Base-by-base conservation (phyloP, 2,888 invertebrate genomes). In the Ashinkailepas kermadecensis region DNA sequence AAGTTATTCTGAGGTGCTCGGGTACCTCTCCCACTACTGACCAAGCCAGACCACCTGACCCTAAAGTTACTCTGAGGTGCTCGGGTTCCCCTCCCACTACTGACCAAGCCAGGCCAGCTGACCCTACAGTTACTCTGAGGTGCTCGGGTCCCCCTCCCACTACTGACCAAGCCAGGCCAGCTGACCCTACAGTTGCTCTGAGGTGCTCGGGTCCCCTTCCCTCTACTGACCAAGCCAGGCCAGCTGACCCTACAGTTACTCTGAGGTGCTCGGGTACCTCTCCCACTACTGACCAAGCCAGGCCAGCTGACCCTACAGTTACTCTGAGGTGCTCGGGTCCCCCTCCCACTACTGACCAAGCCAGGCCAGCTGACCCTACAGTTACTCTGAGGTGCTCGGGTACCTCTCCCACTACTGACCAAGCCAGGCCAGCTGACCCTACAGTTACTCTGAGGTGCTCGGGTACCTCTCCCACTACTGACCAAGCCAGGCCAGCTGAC, bases 51-150 rank as follows among this genome's bases (percentile, higher is more conserved):
- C n/a, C n/a, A n/a, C n/a, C 39, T 39, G 39, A 1, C 39, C 39
- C 39, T 39, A n/a, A n/a, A 39, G 39, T 39, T 39, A 39, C 39
- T 4, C 39, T 39, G 39, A 39, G 39, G 39, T 39, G 39, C 39
- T 39, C 39, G 39, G n/a, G 39, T 39, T 4, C 39, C 39, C 39
- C 39, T 39, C 39, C 39, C 39, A 39, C 39, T 39, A 84, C 85
- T 83, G 83, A 86, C 86, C 84, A 4, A 86, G 82, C 39, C 85
- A 84, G 23, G 85, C 85, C 81, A 86, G 83, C 82, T 86, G 83
- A n/a, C 82, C 82, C 21, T 83, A 82, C 25, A 82, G 39, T 39
- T 39, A 39, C 39, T 4, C 39, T 39, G 39, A 39, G 39, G 39
- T 39, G 39, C 39, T 39, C 39, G 39, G n/a, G 39, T 39, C 39